Conservation (phyloP, 2,888 invertebrate species). For the Cryptops parisi region DNA sequence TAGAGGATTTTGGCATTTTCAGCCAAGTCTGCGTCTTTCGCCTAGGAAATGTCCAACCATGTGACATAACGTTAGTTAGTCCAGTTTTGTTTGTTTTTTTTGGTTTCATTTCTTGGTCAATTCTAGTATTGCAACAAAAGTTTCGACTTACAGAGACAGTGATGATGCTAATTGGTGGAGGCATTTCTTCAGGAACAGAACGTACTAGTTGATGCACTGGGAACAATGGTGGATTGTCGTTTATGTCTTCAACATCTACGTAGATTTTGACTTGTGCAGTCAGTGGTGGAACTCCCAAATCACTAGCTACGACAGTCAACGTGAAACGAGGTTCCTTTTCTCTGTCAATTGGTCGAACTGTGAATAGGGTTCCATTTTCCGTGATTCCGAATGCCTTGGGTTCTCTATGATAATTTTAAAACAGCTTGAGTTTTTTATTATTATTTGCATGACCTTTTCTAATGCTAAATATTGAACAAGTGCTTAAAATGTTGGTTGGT, state of each 20-base stretch:
- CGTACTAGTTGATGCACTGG: slow-evolving; percentile 46
- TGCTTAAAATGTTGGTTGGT: too few relatives aligned
- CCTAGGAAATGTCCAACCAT: slow-evolving; percentile 37
- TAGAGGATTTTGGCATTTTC: slow-evolving; percentile 59
- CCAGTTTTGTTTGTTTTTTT: neutral
- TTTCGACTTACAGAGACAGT: slow-evolving; percentile 12
- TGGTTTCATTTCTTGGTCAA: too few relatives aligned
- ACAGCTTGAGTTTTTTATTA: too few relatives aligned
- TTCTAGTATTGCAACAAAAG: too few relatives aligned
- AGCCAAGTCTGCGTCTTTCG: slow-evolving; percentile 51
- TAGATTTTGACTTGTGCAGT: slow-evolving; percentile 53
- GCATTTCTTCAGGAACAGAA: slow-evolving; percentile 15
- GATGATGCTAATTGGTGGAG: slow-evolving; percentile 12
- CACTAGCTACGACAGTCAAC: slow-evolving; percentile 13
- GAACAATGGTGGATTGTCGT: slow-evolving; percentile 74
- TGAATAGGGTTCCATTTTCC: slow-evolving; percentile 12
- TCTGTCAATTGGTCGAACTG: slow-evolving; percentile 14
- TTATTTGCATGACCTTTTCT: too few relatives aligned
- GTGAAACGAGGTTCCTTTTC: slow-evolving; percentile 12
- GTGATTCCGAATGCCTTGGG: slow-evolving; percentile 14
- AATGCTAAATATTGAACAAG: too few relatives aligned
- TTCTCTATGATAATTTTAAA: neutral
- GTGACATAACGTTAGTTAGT: neutral
- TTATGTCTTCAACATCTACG: slow-evolving; percentile 56
- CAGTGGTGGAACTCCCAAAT: slow-evolving; percentile 14